A percentile compares a stretch with the other conserved stretches of the same genome.
Conservation (phyloP, 2,113 vertebrate species). For the Mus musculus region DNA sequence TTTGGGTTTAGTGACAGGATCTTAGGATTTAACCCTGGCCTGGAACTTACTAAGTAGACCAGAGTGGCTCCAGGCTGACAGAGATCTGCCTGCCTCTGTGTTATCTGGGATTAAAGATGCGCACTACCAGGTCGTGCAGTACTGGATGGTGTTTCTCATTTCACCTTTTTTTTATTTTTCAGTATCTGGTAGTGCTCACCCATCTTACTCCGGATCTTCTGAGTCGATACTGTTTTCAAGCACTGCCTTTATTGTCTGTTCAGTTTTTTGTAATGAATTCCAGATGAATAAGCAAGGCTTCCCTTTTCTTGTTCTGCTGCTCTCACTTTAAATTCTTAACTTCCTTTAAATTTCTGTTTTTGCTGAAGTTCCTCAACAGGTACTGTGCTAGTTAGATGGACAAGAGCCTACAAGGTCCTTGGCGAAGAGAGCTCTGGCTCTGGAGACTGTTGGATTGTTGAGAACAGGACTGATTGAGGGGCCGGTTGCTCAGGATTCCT, state of each 20-base stretch:
- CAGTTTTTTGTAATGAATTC: background rate
- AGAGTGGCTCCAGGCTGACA: background rate
- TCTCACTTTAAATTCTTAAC: slow-evolving; percentile 21
- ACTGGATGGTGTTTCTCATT: background rate
- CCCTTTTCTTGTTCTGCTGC: slow-evolving; percentile 8
- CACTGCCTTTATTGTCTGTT: slow-evolving; percentile 19
- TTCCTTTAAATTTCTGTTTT: slow-evolving; percentile 19
- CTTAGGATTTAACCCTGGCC: background rate
- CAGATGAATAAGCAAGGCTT: slow-evolving; percentile 35
- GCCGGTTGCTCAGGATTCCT: slow-evolving; percentile 31
- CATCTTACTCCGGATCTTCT: background rate
- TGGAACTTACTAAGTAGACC: background rate
- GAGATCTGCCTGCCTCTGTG: background rate
- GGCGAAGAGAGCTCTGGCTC: background rate
- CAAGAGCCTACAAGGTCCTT: slow-evolving; percentile 7
- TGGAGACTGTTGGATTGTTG: background rate
- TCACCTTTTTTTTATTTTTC: slow-evolving; percentile 30
- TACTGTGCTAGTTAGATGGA: background rate
- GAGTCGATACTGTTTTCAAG: slow-evolving; percentile 16
- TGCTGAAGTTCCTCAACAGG: slow-evolving; percentile 9
- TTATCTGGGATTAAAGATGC: background rate
- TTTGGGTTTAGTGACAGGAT: background rate
- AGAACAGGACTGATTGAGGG: background rate
- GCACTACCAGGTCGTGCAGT: background rate
- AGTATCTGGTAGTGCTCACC: background rate